Conservation (phyloP, 2,797 vertebrate genomes). For the Pteropus rufus region DNA sequence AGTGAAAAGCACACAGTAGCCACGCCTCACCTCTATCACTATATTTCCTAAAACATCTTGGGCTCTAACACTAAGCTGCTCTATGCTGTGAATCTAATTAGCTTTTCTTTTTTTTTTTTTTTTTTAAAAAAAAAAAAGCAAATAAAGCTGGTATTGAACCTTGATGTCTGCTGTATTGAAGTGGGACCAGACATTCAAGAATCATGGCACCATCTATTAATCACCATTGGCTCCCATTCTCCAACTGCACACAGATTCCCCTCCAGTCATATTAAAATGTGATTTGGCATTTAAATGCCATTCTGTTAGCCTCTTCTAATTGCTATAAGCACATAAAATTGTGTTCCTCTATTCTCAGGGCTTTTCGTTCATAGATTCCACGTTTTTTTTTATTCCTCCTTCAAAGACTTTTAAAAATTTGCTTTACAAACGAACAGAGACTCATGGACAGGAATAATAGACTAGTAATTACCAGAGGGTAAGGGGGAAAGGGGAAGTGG, state of each 20-base stretch:
- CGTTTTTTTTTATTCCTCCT: not conserved
- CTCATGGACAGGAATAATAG: too few species aligned
- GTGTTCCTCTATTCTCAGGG: constrained; percentile 55
- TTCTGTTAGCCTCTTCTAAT: constrained; percentile 69
- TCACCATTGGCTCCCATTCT: constrained; percentile 57
- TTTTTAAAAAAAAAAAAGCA: constrained; percentile 45
- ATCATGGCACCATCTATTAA: constrained; percentile 66
- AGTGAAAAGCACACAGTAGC: not conserved
- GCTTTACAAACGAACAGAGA: too few species aligned
- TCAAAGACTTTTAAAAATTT: constrained; percentile 1
- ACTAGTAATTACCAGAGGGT: too few species aligned
- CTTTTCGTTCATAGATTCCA: not conserved
- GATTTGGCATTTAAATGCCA: constrained; percentile 57
- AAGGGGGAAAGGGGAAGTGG: too few species aligned
- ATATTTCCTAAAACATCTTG: constrained; percentile 35
- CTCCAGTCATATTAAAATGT: constrained; percentile 69
- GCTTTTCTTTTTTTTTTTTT: not conserved
- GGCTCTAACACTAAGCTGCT: not conserved
- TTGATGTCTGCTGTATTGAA: constrained; percentile 42
- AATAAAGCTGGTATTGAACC: constrained; percentile 64
- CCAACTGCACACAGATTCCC: constrained; percentile 43
- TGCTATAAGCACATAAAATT: constrained; percentile 65
- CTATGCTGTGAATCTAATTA: constrained; percentile 75
- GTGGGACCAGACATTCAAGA: constrained; percentile 66
- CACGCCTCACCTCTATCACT: not conserved